Percentiles rank a stretch among this genome's conserved stretches.
phyloP scores from a whole-genome alignment of 1,140 invertebrate genomes.

The Melipona quadrifasciata region DNA sequence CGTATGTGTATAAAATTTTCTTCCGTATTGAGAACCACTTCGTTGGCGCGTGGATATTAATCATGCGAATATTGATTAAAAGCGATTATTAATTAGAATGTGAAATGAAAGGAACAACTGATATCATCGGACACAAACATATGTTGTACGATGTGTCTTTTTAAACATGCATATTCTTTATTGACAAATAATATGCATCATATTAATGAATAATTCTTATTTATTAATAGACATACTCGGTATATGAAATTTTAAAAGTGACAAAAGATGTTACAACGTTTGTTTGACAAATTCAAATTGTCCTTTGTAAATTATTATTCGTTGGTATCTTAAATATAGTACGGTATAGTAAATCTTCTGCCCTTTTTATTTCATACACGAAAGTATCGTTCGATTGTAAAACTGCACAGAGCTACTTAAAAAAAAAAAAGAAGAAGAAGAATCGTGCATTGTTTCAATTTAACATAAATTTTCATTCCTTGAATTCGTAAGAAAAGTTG shows the following conservation, averaged over 20 bases:
- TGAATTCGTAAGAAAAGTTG: neutral
- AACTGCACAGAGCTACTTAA: neutral
- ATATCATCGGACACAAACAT: neutral
- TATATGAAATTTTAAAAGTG: neutral
- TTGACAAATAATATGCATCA: neutral
- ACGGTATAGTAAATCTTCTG: no score
- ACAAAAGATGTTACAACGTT: neutral
- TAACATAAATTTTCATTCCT: slow-evolving; percentile 3
- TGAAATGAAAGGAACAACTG: neutral
- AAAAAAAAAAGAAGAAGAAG: neutral
- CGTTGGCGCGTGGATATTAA: neutral
- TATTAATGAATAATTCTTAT: neutral
- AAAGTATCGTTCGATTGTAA: neutral
- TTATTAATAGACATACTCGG: neutral
- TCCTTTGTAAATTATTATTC: no score
- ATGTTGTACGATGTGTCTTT: neutral
- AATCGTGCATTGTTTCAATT: neutral
- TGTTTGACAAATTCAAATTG: neutral
- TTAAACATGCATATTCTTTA: no score
- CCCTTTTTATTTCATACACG: neutral
- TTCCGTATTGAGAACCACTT: neutral
- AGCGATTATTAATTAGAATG: neutral
- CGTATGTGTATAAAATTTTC: neutral
- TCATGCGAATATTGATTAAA: neutral
- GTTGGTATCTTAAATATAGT: no score